phyloP scores from a whole-genome alignment of 2,113 vertebrate species.

The Emydura subglobosa region DNA sequence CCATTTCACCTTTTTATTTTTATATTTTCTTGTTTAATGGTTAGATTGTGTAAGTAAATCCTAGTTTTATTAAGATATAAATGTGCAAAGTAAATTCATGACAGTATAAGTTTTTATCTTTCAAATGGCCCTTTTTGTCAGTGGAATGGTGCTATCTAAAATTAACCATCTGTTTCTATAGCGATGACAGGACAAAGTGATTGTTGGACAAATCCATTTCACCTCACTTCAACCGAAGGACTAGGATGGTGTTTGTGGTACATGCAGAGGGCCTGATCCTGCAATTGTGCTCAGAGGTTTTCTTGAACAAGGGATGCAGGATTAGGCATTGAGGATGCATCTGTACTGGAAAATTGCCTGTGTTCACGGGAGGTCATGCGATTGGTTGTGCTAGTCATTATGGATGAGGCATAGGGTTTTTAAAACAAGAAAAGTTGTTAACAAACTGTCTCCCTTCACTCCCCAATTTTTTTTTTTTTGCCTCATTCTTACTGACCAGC shows the following conservation, averaged over 20 bases:
- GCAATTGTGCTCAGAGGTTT: background rate
- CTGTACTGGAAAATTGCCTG: background rate
- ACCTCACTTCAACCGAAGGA: background rate
- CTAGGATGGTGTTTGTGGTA: background rate
- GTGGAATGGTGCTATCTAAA: background rate
- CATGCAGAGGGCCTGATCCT: background rate
- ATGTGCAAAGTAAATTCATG: background rate
- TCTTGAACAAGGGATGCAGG: background rate
- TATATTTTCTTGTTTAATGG: background rate
- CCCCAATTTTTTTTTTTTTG: no score
- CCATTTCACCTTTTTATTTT: background rate
- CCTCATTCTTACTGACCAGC: no score
- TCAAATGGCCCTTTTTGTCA: background rate
- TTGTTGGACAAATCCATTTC: background rate
- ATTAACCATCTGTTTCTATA: background rate
- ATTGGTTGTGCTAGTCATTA: background rate
- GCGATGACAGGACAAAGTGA: background rate
- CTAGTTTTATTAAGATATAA: background rate
- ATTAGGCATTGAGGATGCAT: background rate
- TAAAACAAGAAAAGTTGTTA: no score
- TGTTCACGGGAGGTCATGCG: background rate
- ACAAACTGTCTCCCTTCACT: no score
- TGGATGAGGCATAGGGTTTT: background rate
- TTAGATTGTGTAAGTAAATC: background rate
- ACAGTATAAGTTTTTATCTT: accelerated